These are phyloP conservation scores for Mimumesa dahlbomi DNA, from an alignment of 2,888 invertebrate genomes.

Conservation along the genomic window DNA sequence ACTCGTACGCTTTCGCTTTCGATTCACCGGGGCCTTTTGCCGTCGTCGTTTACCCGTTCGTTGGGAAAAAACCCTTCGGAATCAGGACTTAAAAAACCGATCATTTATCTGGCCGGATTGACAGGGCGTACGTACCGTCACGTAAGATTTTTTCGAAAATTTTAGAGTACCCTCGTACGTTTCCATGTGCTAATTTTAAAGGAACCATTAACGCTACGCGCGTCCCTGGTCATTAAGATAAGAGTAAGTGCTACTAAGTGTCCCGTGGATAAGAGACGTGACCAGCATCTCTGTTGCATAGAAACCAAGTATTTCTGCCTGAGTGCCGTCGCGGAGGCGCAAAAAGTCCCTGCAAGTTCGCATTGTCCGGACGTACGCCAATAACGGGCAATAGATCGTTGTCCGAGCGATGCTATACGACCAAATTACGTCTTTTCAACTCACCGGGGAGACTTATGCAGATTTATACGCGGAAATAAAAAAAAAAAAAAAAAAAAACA, in stretches of 20 bases:
- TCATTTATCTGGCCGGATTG: constrained; percentile 28
- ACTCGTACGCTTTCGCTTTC: too few species aligned
- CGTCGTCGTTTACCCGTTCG: too few species aligned
- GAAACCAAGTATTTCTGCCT: constrained; percentile 32
- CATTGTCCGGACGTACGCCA: constrained; percentile 19
- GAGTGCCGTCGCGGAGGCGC: constrained; percentile 11
- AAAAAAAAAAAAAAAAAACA: too few species aligned
- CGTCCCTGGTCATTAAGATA: constrained; percentile 80
- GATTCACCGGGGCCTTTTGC: background rate
- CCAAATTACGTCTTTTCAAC: too few species aligned
- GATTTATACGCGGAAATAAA: too few species aligned
- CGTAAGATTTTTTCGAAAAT: constrained; percentile 57
- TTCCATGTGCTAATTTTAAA: constrained; percentile 76
- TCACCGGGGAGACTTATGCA: too few species aligned
- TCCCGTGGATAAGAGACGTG: constrained; percentile 78
- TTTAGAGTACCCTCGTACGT: constrained; percentile 59
- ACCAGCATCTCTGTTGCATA: constrained; percentile 61
- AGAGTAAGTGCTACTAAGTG: constrained; percentile 81
- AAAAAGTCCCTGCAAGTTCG: constrained; percentile 11
- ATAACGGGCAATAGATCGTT: background rate
- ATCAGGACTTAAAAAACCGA: background rate
- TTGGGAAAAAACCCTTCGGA: too few species aligned
- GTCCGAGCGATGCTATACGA: background rate
- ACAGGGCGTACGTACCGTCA: constrained; percentile 16
- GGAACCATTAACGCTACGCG: constrained; percentile 79